These are phyloP conservation scores for Tipula confusa DNA, from an alignment of 2,888 invertebrate genomes.

Conservation along the genomic window DNA sequence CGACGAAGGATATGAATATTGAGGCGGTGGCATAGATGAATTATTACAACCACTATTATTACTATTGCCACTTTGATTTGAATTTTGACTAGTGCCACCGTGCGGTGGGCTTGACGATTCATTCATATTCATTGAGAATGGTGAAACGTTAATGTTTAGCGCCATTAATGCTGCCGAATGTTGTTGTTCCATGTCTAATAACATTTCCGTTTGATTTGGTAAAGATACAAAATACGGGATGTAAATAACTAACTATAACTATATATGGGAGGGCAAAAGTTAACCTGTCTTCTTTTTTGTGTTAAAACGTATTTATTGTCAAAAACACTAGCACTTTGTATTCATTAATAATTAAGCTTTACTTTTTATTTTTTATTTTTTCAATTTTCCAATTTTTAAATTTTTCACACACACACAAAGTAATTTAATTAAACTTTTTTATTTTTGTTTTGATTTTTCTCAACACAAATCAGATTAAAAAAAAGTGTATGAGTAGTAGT, in stretches of 20 bases:
- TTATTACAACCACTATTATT: constrained; percentile 31
- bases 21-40: constrained; percentile 46
- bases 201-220: constrained; percentile 54
- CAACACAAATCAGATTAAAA: background rate
- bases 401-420: background rate
- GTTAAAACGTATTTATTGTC: background rate
- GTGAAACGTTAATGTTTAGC: constrained; percentile 85
- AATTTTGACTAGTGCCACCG: constrained; percentile 42
- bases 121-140: constrained; percentile 71
- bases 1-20: constrained; percentile 49
- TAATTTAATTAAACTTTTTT: background rate
- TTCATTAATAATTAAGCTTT: background rate
- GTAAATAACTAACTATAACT: too few relatives aligned
- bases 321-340: background rate
- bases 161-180: constrained; percentile 75
- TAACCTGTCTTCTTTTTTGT: background rate
- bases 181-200: constrained; percentile 83
- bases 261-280: too few relatives aligned
- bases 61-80: constrained; percentile 37
- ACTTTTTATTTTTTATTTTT: background rate
- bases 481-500: background rate
- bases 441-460: constrained; percentile 20
- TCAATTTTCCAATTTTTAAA: background rate
- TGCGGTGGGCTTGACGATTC: constrained; percentile 63
- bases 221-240: constrained; percentile 35